Percentiles rank a stretch among this genome's conserved stretches.
Evolutionary conservation across 2,797 vertebrate species (phyloP).

Genomic region (Pipistrellus pipistrellus): DNA sequence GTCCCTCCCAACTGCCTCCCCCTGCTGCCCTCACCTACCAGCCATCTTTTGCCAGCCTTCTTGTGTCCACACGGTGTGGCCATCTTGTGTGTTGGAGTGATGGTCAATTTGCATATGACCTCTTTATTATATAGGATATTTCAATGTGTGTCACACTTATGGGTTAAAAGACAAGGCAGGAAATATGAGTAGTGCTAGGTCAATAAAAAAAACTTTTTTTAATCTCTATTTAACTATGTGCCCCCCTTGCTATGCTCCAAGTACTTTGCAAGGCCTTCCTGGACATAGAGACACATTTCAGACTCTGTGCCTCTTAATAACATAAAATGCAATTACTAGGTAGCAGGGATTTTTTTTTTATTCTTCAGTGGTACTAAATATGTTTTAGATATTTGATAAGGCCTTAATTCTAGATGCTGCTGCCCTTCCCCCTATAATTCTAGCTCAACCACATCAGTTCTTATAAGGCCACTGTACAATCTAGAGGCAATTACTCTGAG

Average conservation of each 20-base stretch:
- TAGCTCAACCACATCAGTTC: not conserved
- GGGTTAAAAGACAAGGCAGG: conserved; percentile 27
- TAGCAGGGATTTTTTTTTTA: conserved; percentile 12
- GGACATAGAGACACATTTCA: conserved; percentile 26
- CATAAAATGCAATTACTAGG: not conserved
- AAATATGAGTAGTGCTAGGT: not conserved
- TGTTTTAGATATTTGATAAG: conserved; percentile 31
- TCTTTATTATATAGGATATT: not conserved
- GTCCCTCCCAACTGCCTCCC: too few relatives aligned
- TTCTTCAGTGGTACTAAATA: not conserved
- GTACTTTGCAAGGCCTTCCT: not conserved
- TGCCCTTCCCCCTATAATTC: not conserved
- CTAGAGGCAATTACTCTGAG: not conserved
- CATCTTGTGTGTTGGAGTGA: too few relatives aligned
- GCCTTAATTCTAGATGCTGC: not conserved
- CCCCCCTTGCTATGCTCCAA: not conserved
- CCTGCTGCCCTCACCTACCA: too few relatives aligned
- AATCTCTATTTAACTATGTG: conserved; percentile 7
- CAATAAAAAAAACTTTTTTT: not conserved
- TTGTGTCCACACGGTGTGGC: too few relatives aligned
- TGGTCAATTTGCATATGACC: too few relatives aligned
- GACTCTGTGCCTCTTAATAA: not conserved
- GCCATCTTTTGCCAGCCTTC: too few relatives aligned
- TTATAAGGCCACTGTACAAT: conserved; percentile 22
- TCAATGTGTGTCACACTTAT: not conserved